Evolutionary conservation across 1,140 invertebrate species (phyloP).

Genomic region (Neodiprion fabricii): DNA sequence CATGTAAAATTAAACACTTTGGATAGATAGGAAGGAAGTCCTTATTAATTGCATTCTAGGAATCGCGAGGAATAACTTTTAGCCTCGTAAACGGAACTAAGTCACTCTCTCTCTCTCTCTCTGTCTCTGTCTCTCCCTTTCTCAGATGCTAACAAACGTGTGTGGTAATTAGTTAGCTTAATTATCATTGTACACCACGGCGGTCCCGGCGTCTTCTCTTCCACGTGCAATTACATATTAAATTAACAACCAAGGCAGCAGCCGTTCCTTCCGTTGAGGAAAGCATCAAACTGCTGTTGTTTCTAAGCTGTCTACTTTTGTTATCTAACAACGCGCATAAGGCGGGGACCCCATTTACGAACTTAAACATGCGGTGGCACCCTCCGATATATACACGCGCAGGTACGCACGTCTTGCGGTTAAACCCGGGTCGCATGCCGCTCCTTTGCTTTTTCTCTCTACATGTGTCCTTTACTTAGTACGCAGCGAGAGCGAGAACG

Average conservation of each 20-base stretch:
- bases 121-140: background rate
- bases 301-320: background rate
- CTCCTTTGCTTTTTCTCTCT: too few relatives aligned
- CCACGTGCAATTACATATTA: background rate
- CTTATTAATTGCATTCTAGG: too few relatives aligned
- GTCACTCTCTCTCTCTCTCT: too few relatives aligned
- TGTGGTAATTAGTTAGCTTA: background rate
- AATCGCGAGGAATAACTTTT: background rate
- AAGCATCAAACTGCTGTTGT: slow-evolving; percentile 5
- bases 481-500: too few relatives aligned
- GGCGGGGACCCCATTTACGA: background rate
- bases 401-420: too few relatives aligned
- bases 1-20: too few relatives aligned
- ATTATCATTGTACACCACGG: background rate
- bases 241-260: background rate
- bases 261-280: background rate
- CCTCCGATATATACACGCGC: too few relatives aligned
- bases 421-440: too few relatives aligned
- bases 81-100: background rate
- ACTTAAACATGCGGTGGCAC: background rate
- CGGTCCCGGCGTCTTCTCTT: background rate
- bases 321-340: background rate
- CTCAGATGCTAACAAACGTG: background rate
- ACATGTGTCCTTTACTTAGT: too few relatives aligned
- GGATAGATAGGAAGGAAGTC: too few relatives aligned